Percentiles rank a stretch among this genome's conserved stretches.
Conservation (phyloP, 2,113 vertebrate genomes). For the Takifugu flavidus region DNA sequence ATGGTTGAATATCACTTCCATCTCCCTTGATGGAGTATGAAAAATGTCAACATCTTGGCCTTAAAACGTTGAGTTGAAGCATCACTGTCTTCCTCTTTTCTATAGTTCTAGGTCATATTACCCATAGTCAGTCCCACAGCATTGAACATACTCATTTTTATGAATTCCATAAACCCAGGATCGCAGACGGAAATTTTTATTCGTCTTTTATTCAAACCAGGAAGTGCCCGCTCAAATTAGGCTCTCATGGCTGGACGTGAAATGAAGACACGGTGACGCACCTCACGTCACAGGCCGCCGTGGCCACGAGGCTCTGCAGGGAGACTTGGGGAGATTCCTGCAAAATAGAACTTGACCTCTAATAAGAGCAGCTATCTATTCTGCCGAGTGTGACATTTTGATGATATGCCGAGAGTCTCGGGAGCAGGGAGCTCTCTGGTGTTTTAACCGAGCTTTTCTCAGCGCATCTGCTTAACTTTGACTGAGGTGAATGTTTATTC, state of each 20-base stretch:
- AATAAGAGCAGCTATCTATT: slow-evolving; percentile 48
- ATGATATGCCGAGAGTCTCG: slow-evolving; percentile 42
- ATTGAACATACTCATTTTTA: slow-evolving; percentile 13
- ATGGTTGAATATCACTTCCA: no score
- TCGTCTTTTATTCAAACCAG: slow-evolving; percentile 32
- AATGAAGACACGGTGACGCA: slow-evolving; percentile 32
- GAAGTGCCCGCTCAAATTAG: slow-evolving; percentile 42
- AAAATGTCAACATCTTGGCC: no score
- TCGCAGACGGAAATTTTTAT: slow-evolving; percentile 16
- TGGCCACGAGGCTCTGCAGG: slow-evolving; percentile 34
- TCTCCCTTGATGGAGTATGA: no score
- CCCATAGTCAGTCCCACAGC: slow-evolving; percentile 2
- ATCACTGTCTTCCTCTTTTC: not conserved
- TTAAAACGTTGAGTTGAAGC: not conserved
- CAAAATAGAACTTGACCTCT: slow-evolving; percentile 50
- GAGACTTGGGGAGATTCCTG: slow-evolving; percentile 44
- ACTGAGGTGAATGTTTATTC: slow-evolving; percentile 14
- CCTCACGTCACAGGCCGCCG: slow-evolving; percentile 15
- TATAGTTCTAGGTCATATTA: slow-evolving; percentile 15
- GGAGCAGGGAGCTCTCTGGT: slow-evolving; percentile 28
- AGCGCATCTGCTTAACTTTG: slow-evolving; percentile 24
- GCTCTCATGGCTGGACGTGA: slow-evolving; percentile 24
- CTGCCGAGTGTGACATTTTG: slow-evolving; percentile 58
- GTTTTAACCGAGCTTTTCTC: slow-evolving; percentile 31
- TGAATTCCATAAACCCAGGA: slow-evolving; percentile 24